A percentile compares a stretch with the other conserved stretches of the same genome.
phyloP scores from a whole-genome alignment of 2,113 vertebrate species.

The Tretioscincus oriximinensis region DNA sequence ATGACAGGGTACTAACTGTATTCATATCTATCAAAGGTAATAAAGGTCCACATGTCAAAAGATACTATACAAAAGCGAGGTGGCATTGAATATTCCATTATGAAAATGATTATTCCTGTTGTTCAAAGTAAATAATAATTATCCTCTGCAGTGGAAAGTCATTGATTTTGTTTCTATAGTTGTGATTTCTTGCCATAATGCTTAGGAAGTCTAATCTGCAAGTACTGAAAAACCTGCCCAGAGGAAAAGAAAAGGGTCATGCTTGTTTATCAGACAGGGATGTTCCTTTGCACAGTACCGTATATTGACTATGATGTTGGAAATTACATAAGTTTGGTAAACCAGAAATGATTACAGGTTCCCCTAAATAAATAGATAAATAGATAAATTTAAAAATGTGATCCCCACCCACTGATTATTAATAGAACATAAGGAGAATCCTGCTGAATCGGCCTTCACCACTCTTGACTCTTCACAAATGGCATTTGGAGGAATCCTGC shows the following conservation, averaged over 20 bases:
- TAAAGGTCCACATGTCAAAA: not conserved
- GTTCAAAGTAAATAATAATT: conserved; percentile 55
- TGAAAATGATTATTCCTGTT: conserved; percentile 50
- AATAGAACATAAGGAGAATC: no score
- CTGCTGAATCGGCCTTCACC: no score
- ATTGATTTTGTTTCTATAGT: conserved; percentile 39
- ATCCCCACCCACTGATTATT: no score
- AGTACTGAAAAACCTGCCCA: not conserved
- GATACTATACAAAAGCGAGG: conserved; percentile 29
- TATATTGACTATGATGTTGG: no score
- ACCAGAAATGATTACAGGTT: no score
- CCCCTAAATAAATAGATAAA: no score
- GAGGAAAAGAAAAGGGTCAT: not conserved
- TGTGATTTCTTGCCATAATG: conserved; percentile 44
- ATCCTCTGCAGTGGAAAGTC: conserved; percentile 39
- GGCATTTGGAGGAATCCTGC: no score
- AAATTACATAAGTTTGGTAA: no score
- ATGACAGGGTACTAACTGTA: conserved; percentile 52
- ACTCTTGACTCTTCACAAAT: no score
- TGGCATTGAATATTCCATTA: conserved; percentile 29
- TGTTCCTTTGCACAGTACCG: no score
- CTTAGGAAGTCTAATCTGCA: conserved; percentile 45
- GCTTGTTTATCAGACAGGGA: not conserved
- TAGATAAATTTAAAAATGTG: no score
- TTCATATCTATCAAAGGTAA: conserved; percentile 55